A percentile compares a stretch with the other conserved stretches of the same genome.
phyloP scores from a whole-genome alignment of 2,888 invertebrate genomes.

The Tethea ocularis region DNA sequence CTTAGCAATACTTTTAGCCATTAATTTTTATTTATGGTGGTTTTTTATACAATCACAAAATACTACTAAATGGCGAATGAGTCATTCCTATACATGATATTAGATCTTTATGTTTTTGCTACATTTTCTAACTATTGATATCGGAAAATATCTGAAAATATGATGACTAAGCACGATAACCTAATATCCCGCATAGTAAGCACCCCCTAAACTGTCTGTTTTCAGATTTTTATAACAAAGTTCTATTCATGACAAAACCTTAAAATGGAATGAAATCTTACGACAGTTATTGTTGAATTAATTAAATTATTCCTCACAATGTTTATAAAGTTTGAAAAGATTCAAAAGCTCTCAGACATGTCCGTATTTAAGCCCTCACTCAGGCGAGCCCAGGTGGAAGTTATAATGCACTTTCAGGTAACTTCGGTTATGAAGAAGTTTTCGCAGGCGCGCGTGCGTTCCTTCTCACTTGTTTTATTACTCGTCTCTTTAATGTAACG shows the following conservation, averaged over 20 bases:
- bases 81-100: too few relatives aligned
- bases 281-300: slow-evolving; percentile 17
- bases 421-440: slow-evolving; percentile 58
- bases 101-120: too few relatives aligned
- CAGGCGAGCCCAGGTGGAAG: slow-evolving; percentile 54
- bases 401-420: slow-evolving; percentile 68
- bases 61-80: too few relatives aligned
- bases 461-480: slow-evolving; percentile 44
- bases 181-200: not conserved
- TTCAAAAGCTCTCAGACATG: slow-evolving; percentile 54
- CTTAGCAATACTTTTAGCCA: too few relatives aligned
- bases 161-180: too few relatives aligned
- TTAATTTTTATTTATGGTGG: too few relatives aligned
- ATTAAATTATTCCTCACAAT: slow-evolving; percentile 39
- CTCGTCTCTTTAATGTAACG: slow-evolving; percentile 32
- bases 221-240: not conserved
- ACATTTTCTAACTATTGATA: too few relatives aligned
- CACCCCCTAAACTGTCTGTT: not conserved
- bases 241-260: not conserved
- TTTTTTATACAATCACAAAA: too few relatives aligned
- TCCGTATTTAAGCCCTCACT: slow-evolving; percentile 44
- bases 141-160: too few relatives aligned
- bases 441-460: slow-evolving; percentile 28
- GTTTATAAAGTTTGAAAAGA: slow-evolving; percentile 43
- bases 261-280: not conserved